A percentile compares a stretch with the other conserved stretches of the same genome.
Evolutionary conservation across 2,113 vertebrate species (phyloP).

Genomic region (Serilophus lunatus): DNA sequence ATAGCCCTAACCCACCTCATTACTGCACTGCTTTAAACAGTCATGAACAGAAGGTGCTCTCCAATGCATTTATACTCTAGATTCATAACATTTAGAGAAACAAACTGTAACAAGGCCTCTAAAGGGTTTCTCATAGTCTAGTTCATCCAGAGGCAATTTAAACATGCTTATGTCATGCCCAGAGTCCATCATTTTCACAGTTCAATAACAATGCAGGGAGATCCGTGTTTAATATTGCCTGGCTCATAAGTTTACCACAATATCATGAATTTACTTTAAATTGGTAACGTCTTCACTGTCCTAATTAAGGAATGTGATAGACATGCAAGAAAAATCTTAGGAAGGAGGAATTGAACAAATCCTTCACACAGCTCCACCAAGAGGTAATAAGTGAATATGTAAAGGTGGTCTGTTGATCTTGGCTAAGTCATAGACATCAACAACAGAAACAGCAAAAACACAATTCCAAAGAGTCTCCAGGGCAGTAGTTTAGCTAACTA

Average conservation of each 20-base stretch:
- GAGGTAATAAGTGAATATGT: not conserved
- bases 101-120: not conserved
- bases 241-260: not conserved
- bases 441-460: not conserved
- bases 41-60: not conserved
- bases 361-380: fast-evolving
- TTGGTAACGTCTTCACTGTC: not conserved
- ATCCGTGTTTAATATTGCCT: not conserved
- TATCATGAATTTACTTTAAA: not conserved
- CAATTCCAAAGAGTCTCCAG: not conserved
- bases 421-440: not conserved
- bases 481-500: not conserved
- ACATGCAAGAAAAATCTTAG: not conserved
- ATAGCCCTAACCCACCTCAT: not conserved
- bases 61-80: not conserved
- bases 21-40: not conserved
- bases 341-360: not conserved
- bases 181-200: not conserved
- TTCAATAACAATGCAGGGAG: not conserved
- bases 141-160: not conserved
- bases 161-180: not conserved
- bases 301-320: not conserved
- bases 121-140: not conserved
- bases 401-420: not conserved
- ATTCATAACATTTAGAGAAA: not conserved